Evolutionary conservation across 2,797 vertebrate species (phyloP).

Genomic region (Coranthus polyacanthus): DNA sequence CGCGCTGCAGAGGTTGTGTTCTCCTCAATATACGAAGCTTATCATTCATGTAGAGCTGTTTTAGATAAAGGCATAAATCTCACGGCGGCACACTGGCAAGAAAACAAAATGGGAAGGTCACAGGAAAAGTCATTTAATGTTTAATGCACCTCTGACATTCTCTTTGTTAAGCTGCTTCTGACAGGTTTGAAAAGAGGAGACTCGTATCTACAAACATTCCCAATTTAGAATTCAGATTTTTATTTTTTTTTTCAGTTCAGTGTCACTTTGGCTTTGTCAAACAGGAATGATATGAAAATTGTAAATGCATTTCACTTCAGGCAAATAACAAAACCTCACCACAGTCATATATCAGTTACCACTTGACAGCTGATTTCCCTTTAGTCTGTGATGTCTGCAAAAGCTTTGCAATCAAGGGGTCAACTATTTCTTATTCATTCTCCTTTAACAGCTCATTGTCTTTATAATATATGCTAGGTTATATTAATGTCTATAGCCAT

Average conservation of each 20-base stretch:
- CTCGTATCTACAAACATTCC: conserved; percentile 19
- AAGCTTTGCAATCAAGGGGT: conserved; percentile 7
- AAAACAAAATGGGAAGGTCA: conserved; percentile 65
- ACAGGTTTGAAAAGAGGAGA: conserved; percentile 33
- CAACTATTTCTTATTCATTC: background rate
- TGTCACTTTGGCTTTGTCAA: conserved; percentile 34
- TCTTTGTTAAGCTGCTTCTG: conserved; percentile 53
- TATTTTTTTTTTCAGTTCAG: conserved; percentile 25
- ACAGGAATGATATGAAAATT: conserved; percentile 12
- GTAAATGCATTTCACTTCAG: conserved; percentile 19
- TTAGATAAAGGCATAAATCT: conserved; percentile 66
- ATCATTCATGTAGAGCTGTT: conserved; percentile 62
- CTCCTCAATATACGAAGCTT: conserved; percentile 51
- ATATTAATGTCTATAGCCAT: too few relatives aligned
- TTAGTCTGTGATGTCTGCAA: conserved; percentile 27
- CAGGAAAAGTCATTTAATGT: conserved; percentile 59
- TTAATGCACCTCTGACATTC: conserved; percentile 53
- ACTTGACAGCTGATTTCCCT: conserved; percentile 39
- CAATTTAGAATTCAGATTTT: conserved; percentile 27
- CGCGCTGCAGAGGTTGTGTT: conserved; percentile 45
- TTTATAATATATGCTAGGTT: too few relatives aligned
- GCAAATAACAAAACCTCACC: conserved; percentile 1
- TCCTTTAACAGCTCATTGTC: too few relatives aligned
- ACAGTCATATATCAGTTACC: conserved; percentile 19
- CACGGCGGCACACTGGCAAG: conserved; percentile 40